Base-by-base conservation (phyloP, 2,888 invertebrate species). In the Eupithecia dodoneata region DNA sequence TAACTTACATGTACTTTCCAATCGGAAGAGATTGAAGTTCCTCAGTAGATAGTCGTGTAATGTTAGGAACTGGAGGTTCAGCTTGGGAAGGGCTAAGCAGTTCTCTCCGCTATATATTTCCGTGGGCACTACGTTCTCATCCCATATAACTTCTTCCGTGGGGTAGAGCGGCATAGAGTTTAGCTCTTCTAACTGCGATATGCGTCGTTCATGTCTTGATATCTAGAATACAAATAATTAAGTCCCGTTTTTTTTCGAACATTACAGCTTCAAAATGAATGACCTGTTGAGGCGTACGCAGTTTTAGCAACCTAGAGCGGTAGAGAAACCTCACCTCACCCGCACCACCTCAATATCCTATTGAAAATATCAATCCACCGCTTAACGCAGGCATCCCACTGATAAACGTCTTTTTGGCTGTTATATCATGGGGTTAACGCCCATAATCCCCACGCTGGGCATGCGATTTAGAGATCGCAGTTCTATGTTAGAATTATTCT, bases 151-250 rank as follows among this genome's bases (percentile, higher is more conserved):
- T 78, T 98, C 97, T 90, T 99, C 99, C 0, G 99, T 99, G 0
- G 99, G 99, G 90, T 99, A 99, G 0, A 99, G 95, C 0, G 99
- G 99, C 98, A 99, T 99, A 84, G 98, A 98, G 90, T 99, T 99
- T 13, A 99, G 93, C 75, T 98, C 98, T 88, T 99, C 98, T 74
- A 99, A 93, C 88, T 99, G 99, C 0, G 99, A 99, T 55, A 97
- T 97, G 72, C 98, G 96, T 65, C 97, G 96, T 90, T 99, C 99
- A 90, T 99, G 99, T 3, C 98, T 96, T 0, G 97, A 97, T 83
- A 97, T 96, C 97, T 97, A 67, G 81, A 67, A 52, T 63, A 18
- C 18, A 63, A 12, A 18, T 59, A 59, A 59, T 59, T 3, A 18
- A 59, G 9, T 2, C 0, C 3, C 18, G 7, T 9, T 30, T 3